Conservation (phyloP, 2,888 invertebrate genomes). For the Merodon equestris region DNA sequence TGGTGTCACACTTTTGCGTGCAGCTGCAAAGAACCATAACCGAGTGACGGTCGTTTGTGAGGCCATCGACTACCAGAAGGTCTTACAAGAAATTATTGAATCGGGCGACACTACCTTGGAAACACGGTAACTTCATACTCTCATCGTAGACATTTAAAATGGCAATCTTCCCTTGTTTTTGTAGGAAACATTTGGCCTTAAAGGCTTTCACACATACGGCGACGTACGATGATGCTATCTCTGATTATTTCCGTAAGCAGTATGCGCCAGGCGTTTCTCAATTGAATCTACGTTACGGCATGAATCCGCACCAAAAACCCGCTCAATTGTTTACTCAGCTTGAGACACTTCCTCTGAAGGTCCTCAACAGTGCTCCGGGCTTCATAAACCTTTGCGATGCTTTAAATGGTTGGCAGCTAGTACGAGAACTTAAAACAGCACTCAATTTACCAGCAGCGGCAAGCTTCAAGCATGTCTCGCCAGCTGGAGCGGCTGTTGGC, state of each 20-base stretch:
- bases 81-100: slow-evolving; percentile 86
- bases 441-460: slow-evolving; percentile 93
- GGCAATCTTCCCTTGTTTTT: neutral
- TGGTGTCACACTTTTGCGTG: slow-evolving; percentile 95
- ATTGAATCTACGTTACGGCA: slow-evolving; percentile 92
- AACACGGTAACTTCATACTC: slow-evolving; percentile 71
- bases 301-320: slow-evolving; percentile 99
- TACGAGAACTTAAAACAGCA: slow-evolving; percentile 90
- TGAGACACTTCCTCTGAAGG: slow-evolving; percentile 89
- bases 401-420: slow-evolving; percentile 97
- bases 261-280: slow-evolving; percentile 89
- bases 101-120: slow-evolving; percentile 86
- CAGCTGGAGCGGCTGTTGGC: slow-evolving; percentile 97
- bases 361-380: slow-evolving; percentile 96
- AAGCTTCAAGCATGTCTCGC: slow-evolving; percentile 99
- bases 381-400: slow-evolving; percentile 99
- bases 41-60: slow-evolving; percentile 97
- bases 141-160: neutral
- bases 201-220: slow-evolving; percentile 99
- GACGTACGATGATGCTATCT: slow-evolving; percentile 95
- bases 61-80: slow-evolving; percentile 89
- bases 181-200: slow-evolving; percentile 87
- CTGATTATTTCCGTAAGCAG: slow-evolving; percentile 96
- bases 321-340: slow-evolving; percentile 93
- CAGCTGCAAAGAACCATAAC: slow-evolving; percentile 97